Evolutionary conservation across 2,113 vertebrate species (phyloP), one percentile per base, ranked within the genome.

Genomic region (Gila orcuttii): DNA sequence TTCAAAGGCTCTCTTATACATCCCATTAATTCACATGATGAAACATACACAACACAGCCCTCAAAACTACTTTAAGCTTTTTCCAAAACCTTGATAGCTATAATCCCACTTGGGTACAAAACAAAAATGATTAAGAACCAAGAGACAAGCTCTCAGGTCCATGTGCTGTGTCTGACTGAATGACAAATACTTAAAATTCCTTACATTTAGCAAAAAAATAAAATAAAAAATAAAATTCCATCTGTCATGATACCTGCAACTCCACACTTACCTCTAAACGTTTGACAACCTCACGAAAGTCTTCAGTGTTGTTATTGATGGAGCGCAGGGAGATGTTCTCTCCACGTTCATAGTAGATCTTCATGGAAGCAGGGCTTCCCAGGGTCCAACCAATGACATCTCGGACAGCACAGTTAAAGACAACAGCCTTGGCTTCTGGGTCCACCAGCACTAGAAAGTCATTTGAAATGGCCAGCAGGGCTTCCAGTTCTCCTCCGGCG

Each of bases 221-320:
- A 21, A 21, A 19, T 7, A 55, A 55, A 19, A 55, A 17, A 21
- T 1, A 8, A 7, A 21, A 57, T 23, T 57, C 6, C 19, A 23
- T 57, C 19, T 23, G 68, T 71, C 36, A 42, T 5, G 36, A 71
- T 39, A 42, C 36, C 11, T 55, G 50, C 17, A 77, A 77, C 15
- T 25, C 4, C 25, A 77, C 31, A 21, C 96, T 96, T 82, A 99
- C 98, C 97, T 99, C 97, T 71, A 99, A 94, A 78, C 98, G 96
- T 93, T 96, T 98, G 91, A 99, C 95, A 87, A 99, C 97, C 91
- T 99, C 98, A 90, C 97, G 97, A 93, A 99, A 97, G 86, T 99
- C 98, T 90, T 99, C 98, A 0, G 91, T 95, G 92, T 96, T 97
- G 90, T 94, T 96, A 86, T 94, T 93, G 89, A 97, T 93, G 88